Percentiles rank a stretch among this genome's conserved stretches.
Conservation (phyloP, 2,113 vertebrate genomes). For the Cinclus cinclus region DNA sequence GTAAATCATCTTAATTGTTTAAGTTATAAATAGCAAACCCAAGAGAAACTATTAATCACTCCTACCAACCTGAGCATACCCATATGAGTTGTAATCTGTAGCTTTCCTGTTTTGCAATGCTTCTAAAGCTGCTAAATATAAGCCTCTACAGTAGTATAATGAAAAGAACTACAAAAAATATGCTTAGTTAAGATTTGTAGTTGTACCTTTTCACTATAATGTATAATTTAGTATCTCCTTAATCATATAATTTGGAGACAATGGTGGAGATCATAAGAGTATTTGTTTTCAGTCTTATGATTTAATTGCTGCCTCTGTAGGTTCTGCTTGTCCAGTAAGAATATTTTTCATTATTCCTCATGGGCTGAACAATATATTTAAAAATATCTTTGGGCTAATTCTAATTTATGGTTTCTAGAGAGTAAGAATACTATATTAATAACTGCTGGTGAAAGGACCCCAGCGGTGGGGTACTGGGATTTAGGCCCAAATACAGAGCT, state of each 20-base stretch:
- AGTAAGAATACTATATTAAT: not conserved
- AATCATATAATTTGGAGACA: constrained; percentile 31
- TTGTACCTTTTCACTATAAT: not conserved
- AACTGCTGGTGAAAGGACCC: not conserved
- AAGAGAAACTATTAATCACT: not conserved
- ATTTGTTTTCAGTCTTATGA: constrained; percentile 39
- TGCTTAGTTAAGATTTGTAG: constrained; percentile 29
- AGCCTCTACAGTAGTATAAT: not conserved
- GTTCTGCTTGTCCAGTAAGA: not conserved
- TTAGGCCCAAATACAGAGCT: not conserved
- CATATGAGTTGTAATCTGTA: constrained; percentile 13
- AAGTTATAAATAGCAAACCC: constrained; percentile 27
- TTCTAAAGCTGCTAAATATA: constrained; percentile 31
- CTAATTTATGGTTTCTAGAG: not conserved
- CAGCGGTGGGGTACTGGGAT: not conserved
- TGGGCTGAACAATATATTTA: not conserved
- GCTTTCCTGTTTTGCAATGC: constrained; percentile 11
- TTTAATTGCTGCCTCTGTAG: constrained; percentile 45
- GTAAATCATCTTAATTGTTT: constrained; percentile 19
- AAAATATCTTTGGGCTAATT: not conserved
- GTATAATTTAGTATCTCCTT: constrained; percentile 15
- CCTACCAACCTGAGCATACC: not conserved
- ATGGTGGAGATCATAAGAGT: constrained; percentile 3
- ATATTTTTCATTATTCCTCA: constrained; percentile 11
- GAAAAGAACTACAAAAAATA: constrained; percentile 8